These are phyloP conservation scores for Sclerurus mexicanus DNA, from an alignment of 2,113 vertebrate genomes.

Conservation along the genomic window DNA sequence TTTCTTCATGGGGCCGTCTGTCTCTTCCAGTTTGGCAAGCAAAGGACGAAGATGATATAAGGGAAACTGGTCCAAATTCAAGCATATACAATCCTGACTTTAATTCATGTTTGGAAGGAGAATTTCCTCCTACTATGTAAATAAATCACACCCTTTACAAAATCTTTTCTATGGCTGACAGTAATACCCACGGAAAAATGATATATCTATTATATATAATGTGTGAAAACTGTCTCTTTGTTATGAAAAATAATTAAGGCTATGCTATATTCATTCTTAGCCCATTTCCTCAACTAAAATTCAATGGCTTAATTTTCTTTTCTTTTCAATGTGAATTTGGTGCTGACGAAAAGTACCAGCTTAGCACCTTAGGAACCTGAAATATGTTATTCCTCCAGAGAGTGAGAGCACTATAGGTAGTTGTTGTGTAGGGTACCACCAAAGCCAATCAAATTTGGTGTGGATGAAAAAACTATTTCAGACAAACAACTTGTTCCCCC, in stretches of 20 bases:
- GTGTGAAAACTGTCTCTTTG: neutral
- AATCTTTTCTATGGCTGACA: neutral
- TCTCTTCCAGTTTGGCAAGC: conserved; percentile 30
- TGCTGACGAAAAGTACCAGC: neutral
- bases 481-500: neutral
- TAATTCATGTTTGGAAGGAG: neutral
- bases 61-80: conserved; percentile 3
- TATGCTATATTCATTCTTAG: neutral
- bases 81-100: neutral
- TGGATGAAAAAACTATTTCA: neutral
- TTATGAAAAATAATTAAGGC: neutral
- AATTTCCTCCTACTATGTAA: neutral
- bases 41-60: conserved; percentile 6
- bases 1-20: conserved; percentile 27
- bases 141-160: conserved; percentile 3
- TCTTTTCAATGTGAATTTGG: neutral
- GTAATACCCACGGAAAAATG: neutral
- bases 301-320: neutral
- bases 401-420: neutral
- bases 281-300: neutral
- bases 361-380: neutral
- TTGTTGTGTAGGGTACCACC: neutral
- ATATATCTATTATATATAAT: neutral
- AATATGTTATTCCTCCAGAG: neutral
- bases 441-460: neutral